These are phyloP conservation scores for Delphinapterus leucas DNA, from an alignment of 2,113 vertebrate genomes.

Conservation along the genomic window DNA sequence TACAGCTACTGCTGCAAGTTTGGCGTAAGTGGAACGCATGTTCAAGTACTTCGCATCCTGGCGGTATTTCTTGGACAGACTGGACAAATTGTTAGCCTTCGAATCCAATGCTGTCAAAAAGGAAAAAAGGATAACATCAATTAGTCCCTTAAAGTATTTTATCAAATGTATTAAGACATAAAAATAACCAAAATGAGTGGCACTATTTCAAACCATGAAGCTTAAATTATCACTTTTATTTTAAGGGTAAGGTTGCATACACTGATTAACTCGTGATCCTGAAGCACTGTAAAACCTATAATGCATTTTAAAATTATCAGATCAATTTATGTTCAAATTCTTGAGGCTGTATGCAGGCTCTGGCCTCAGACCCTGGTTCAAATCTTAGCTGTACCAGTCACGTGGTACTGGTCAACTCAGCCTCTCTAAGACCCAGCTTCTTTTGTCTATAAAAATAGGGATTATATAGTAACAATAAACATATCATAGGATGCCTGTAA, in stretches of 20 bases:
- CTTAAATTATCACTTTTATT: constrained; percentile 1
- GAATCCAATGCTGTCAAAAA: constrained; percentile 93
- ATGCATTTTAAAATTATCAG: not conserved
- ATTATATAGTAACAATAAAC: not conserved
- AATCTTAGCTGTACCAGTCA: not conserved
- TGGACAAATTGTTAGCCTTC: constrained; percentile 98
- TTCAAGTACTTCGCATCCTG: constrained; percentile 99
- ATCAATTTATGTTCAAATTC: not conserved
- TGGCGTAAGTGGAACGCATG: constrained; percentile 98
- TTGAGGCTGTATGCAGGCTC: not conserved
- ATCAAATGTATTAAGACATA: constrained; percentile 3
- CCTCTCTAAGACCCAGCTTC: not conserved
- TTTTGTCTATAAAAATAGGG: not conserved
- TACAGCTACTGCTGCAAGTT: constrained; percentile 94
- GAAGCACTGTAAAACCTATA: not conserved
- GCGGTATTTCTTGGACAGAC: constrained; percentile 98
- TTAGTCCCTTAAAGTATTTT: constrained; percentile 28
- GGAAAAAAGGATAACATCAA: constrained; percentile 37
- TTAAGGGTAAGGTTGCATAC: not conserved
- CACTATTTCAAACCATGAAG: not conserved
- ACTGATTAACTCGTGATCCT: not conserved
- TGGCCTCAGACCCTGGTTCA: not conserved
- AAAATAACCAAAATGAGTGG: constrained; percentile 37
- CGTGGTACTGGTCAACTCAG: not conserved
- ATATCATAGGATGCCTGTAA: not conserved